phyloP scores from a whole-genome alignment of 2,888 invertebrate species.

The Torymus auratus region DNA sequence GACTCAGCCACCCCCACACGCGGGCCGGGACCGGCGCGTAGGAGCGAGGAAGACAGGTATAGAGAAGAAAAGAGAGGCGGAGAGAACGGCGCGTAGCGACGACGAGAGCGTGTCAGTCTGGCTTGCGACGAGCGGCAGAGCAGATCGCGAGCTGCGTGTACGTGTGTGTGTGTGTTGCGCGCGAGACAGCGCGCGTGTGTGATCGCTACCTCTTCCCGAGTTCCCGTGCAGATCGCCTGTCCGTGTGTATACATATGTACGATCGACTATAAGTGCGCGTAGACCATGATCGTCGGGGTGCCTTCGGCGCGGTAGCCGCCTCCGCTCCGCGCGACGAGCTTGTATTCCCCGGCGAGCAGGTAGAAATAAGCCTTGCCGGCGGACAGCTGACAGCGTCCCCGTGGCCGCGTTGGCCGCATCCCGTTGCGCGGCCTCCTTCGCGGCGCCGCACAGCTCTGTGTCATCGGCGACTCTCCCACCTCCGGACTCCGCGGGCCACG shows the following conservation, averaged over 20 bases:
- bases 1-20: no score
- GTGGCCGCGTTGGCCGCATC: conserved; percentile 7
- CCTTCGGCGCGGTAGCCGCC: no score
- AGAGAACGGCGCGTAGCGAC: conserved; percentile 31
- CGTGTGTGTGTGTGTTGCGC: background rate
- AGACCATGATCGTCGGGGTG: no score
- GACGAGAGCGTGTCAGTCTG: conserved; percentile 33
- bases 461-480: conserved; percentile 19
- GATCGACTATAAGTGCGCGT: no score
- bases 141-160: background rate
- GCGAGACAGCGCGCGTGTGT: background rate
- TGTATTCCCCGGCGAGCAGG: no score
- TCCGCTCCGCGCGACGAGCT: no score
- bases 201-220: no score
- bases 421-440: conserved; percentile 49
- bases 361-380: no score
- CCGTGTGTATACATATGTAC: no score
- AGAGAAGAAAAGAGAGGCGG: background rate
- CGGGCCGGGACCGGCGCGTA: background rate
- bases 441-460: conserved; percentile 47
- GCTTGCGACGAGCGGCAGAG: conserved; percentile 40
- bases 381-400: no score
- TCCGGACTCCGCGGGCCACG: no score
- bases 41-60: conserved; percentile 24
- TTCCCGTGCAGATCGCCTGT: no score